These are phyloP conservation scores for Pyrrhia umbra DNA, from an alignment of 2,888 invertebrate genomes.

Conservation along the genomic window DNA sequence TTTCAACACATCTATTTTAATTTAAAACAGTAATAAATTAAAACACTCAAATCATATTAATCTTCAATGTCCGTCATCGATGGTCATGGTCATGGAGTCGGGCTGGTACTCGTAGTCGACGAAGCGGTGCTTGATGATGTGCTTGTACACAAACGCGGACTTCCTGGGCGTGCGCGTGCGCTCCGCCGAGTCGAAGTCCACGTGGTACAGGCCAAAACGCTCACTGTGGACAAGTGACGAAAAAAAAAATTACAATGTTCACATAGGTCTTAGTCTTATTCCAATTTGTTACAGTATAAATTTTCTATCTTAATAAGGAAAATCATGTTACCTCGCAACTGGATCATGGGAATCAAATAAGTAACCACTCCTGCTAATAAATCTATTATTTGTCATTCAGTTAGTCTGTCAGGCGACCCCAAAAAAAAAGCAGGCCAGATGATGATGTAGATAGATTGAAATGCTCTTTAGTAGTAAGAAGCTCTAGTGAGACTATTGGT, in stretches of 20 bases:
- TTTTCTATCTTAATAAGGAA: too few species aligned
- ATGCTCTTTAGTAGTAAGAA: too few species aligned
- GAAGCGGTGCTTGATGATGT: constrained; percentile 84
- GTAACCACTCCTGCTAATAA: too few species aligned
- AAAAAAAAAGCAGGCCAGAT: too few species aligned
- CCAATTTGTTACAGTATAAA: too few species aligned
- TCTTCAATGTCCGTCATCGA: constrained; percentile 68
- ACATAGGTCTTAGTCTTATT: too few species aligned
- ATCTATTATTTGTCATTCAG: too few species aligned
- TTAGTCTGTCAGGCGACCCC: too few species aligned
- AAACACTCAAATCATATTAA: not conserved
- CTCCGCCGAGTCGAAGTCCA: constrained; percentile 91
- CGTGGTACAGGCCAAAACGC: constrained; percentile 92
- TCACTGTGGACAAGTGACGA: constrained; percentile 73
- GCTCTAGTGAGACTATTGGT: not conserved
- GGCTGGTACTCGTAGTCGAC: constrained; percentile 79
- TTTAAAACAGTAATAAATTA: not conserved
- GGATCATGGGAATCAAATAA: too few species aligned
- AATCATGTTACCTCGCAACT: too few species aligned
- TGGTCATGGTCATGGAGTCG: constrained; percentile 72
- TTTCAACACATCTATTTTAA: not conserved
- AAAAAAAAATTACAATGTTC: not conserved
- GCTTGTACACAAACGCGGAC: constrained; percentile 90
- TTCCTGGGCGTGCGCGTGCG: constrained; percentile 91
- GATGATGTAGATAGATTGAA: too few species aligned